Evolutionary conservation across 2,797 vertebrate species (phyloP).

Genomic region (Vespertilio murinus): DNA sequence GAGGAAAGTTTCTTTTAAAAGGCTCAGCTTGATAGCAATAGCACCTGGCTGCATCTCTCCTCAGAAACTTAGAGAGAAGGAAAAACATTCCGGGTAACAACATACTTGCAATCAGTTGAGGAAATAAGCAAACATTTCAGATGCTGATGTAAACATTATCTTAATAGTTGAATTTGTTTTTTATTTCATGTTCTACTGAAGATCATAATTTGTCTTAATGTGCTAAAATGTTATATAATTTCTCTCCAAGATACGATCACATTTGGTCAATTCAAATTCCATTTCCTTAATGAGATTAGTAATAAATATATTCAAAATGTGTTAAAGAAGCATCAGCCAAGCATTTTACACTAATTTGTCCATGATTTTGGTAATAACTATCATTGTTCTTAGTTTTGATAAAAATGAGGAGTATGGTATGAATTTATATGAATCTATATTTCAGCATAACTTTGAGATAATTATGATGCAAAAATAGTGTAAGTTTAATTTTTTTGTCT

Average conservation of each 20-base stretch:
- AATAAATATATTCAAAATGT: background rate
- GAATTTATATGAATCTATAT: background rate
- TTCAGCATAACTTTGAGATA: background rate
- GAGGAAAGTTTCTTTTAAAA: background rate
- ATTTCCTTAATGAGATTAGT: background rate
- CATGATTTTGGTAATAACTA: background rate
- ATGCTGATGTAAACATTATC: background rate
- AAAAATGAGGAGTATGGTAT: background rate
- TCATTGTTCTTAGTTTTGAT: background rate
- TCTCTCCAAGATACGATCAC: background rate
- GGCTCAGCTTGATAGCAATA: background rate
- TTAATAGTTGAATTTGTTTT: background rate
- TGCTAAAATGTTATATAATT: background rate
- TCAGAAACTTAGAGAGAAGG: background rate
- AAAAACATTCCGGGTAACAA: background rate
- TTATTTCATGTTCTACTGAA: background rate
- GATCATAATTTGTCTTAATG: background rate
- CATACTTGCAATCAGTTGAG: background rate
- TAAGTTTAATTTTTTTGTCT: background rate
- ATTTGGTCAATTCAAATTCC: background rate
- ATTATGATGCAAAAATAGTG: background rate
- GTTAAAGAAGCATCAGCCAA: background rate
- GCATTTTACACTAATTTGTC: background rate
- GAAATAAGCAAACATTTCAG: slow-evolving; percentile 26
- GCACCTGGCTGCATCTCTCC: background rate